These are phyloP conservation scores for Crypturellus tataupa DNA, from an alignment of 2,797 vertebrate species.

Conservation along the genomic window DNA sequence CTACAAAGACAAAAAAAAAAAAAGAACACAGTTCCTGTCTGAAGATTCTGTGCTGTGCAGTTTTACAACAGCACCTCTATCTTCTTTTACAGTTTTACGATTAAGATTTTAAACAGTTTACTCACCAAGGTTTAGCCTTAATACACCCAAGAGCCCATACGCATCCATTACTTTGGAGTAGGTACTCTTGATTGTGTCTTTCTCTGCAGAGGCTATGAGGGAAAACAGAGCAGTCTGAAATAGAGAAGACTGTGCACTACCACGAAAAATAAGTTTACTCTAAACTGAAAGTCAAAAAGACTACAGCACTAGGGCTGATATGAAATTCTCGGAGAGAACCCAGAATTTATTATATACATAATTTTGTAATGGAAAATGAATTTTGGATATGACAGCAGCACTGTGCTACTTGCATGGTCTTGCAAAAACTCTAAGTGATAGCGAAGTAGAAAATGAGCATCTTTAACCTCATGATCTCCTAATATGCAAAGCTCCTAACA, in stretches of 20 bases:
- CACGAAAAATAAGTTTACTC: background rate
- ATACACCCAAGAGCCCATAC: constrained; percentile 95
- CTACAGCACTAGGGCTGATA: fast-evolving
- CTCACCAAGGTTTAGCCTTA: constrained; percentile 96
- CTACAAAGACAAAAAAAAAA: background rate
- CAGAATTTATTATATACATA: constrained; percentile 7
- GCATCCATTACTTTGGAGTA: constrained; percentile 96
- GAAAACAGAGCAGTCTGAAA: background rate
- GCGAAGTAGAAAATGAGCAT: background rate
- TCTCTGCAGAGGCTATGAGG: constrained; percentile 91
- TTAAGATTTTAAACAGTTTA: background rate
- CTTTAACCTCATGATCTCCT: background rate
- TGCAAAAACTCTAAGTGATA: background rate
- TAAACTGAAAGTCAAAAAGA: background rate
- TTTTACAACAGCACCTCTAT: background rate
- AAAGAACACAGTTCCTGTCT: background rate
- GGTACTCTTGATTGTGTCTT: constrained; percentile 92
- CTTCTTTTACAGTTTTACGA: background rate
- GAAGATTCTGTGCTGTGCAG: background rate
- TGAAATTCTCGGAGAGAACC: background rate
- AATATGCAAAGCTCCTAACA: background rate
- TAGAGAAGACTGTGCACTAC: background rate
- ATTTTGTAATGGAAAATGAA: background rate
- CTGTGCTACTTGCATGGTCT: background rate
- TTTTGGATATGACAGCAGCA: background rate